These are phyloP conservation scores for Brachypalpus laphriformis DNA, from an alignment of 2,888 invertebrate species.

Conservation along the genomic window DNA sequence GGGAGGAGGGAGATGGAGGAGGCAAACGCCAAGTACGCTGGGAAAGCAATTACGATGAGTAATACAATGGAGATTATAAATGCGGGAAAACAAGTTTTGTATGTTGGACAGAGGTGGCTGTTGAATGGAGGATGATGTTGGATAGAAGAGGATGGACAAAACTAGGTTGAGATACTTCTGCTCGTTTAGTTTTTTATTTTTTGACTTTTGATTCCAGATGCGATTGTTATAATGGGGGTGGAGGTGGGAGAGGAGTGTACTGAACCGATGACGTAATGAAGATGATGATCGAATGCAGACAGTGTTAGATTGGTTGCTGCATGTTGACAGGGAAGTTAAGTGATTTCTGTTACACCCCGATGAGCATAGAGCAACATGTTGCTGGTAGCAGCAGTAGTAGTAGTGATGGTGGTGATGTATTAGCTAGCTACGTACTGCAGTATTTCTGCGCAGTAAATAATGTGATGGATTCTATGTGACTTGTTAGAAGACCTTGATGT, in stretches of 20 bases:
- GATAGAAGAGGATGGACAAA: conserved; percentile 20
- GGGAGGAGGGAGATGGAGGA: not conserved
- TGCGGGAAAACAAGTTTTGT: conserved; percentile 10
- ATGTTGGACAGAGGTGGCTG: not conserved
- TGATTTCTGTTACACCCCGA: not conserved
- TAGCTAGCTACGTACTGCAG: not conserved
- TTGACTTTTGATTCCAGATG: not conserved
- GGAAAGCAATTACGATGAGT: conserved; percentile 43
- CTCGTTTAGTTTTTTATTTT: conserved; percentile 2
- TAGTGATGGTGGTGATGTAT: not conserved
- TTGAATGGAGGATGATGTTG: not conserved
- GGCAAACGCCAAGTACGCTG: not conserved
- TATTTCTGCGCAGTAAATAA: conserved; percentile 54
- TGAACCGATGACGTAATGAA: conserved; percentile 44
- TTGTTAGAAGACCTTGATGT: not conserved
- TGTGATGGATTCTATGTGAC: not conserved
- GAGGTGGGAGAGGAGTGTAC: not conserved
- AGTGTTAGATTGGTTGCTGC: not conserved
- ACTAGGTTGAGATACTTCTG: conserved; percentile 15
- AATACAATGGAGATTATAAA: conserved; percentile 30
- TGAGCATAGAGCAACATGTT: conserved; percentile 27
- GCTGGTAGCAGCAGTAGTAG: not conserved
- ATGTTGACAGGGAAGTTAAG: not conserved
- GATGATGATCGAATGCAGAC: conserved; percentile 44
- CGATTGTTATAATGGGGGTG: not conserved